Conservation (phyloP, 2,888 invertebrate genomes). For the Andrena minutula region DNA sequence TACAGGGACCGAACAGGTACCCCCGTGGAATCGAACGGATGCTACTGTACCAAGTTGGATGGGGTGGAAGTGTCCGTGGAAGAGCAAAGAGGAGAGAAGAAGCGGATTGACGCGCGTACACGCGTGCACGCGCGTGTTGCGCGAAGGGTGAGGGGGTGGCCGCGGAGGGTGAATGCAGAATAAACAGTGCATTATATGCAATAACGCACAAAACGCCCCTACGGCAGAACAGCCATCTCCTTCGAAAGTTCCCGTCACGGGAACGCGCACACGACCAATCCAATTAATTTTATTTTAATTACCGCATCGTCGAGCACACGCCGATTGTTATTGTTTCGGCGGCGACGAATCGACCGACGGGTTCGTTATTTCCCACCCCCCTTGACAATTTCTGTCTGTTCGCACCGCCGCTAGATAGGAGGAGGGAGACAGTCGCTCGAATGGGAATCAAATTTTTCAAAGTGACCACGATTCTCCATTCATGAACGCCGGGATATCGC, state of each 20-base stretch:
- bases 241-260: conserved; percentile 69
- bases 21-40: not conserved
- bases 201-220: conserved; percentile 77
- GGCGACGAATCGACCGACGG: conserved; percentile 69
- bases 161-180: conserved; percentile 67
- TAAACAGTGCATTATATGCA: conserved; percentile 78
- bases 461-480: conserved; percentile 25
- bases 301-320: conserved; percentile 75
- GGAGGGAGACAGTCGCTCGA: not conserved
- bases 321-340: conserved; percentile 78
- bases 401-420: conserved; percentile 27
- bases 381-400: conserved; percentile 47
- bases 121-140: not conserved
- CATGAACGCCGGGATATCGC: conserved; percentile 11
- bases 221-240: conserved; percentile 71
- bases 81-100: conserved; percentile 63
- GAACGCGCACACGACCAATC: conserved; percentile 72
- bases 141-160: conserved; percentile 21
- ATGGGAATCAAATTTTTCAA: conserved; percentile 43
- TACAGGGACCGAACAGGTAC: not conserved
- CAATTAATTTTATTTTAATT: conserved; percentile 83
- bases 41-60: not conserved
- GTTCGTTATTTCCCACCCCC: conserved; percentile 68
- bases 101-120: conserved; percentile 59
- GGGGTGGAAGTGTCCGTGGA: conserved; percentile 20